Conservation (phyloP, 2,888 invertebrate genomes). For the Saturnia pavonia region DNA sequence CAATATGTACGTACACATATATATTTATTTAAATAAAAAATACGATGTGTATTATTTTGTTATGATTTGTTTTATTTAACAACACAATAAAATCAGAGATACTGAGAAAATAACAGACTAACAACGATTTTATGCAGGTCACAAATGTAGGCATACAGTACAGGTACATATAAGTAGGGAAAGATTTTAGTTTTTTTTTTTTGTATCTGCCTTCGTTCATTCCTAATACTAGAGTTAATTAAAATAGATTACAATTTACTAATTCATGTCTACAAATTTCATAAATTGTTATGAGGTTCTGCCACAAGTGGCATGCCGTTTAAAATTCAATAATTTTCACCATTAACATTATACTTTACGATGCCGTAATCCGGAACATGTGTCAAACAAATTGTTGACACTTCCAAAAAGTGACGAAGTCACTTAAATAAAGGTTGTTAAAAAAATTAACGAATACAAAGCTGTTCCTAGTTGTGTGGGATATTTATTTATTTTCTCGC, state of each 20-base stretch:
- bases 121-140: no score
- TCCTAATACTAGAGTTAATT: background rate
- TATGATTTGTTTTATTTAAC: no score
- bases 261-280: background rate
- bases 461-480: constrained; percentile 17
- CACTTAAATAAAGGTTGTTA: constrained; percentile 55
- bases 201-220: no score
- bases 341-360: constrained; percentile 68
- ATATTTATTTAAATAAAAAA: no score
- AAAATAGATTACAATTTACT: background rate
- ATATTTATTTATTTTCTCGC: constrained; percentile 6
- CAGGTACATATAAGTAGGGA: no score
- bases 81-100: no score
- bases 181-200: no score
- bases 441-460: constrained; percentile 18
- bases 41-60: no score
- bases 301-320: constrained; percentile 49
- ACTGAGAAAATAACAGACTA: no score
- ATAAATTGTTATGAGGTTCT: constrained; percentile 10
- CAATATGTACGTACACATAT: no score
- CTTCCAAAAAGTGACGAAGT: constrained; percentile 55
- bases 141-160: no score
- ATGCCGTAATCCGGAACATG: constrained; percentile 60
- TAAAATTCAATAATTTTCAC: constrained; percentile 66
- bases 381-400: constrained; percentile 76